Percentiles rank a stretch among this genome's conserved stretches.
Conservation (phyloP, 2,888 invertebrate species). For the Eristalis pertinax region DNA sequence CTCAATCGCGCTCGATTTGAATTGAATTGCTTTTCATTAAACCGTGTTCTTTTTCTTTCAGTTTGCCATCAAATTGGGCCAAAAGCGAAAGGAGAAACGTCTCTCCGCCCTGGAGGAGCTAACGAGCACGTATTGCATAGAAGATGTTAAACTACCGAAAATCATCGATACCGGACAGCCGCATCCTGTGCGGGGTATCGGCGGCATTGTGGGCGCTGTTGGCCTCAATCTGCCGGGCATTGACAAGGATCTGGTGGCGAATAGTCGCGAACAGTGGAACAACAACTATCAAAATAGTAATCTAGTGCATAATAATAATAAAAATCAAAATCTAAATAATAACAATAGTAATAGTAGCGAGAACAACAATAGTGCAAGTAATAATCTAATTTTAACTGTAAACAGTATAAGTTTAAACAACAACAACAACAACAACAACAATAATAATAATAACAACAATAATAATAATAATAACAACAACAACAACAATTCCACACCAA, state of each 20-base stretch:
- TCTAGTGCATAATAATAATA: slow-evolving; percentile 73
- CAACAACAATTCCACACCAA: slow-evolving; percentile 56
- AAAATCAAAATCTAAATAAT: slow-evolving; percentile 72
- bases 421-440: slow-evolving; percentile 65
- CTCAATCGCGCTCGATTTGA: background rate
- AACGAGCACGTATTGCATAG: slow-evolving; percentile 83
- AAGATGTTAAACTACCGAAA: slow-evolving; percentile 83
- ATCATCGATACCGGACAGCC: slow-evolving; percentile 83
- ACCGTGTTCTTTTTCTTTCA: slow-evolving; percentile 73
- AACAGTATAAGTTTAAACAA: slow-evolving; percentile 72
- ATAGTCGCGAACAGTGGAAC: slow-evolving; percentile 76
- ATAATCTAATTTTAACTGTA: slow-evolving; percentile 63
- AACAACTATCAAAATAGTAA: slow-evolving; percentile 73
- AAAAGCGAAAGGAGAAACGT: slow-evolving; percentile 84
- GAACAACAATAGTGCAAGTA: slow-evolving; percentile 73
- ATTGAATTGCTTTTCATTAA: slow-evolving; percentile 26
- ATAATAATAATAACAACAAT: slow-evolving; percentile 63
- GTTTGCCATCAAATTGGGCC: slow-evolving; percentile 84
- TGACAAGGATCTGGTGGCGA: slow-evolving; percentile 64
- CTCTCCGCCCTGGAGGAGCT: slow-evolving; percentile 82
- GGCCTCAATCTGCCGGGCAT: slow-evolving; percentile 55
- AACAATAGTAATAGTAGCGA: slow-evolving; percentile 73
- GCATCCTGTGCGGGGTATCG: slow-evolving; percentile 81
- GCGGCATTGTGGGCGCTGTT: slow-evolving; percentile 72
- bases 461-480: slow-evolving; percentile 61